phyloP scores from a whole-genome alignment of 2,113 vertebrate genomes.

The Corynorhinus townsendii region DNA sequence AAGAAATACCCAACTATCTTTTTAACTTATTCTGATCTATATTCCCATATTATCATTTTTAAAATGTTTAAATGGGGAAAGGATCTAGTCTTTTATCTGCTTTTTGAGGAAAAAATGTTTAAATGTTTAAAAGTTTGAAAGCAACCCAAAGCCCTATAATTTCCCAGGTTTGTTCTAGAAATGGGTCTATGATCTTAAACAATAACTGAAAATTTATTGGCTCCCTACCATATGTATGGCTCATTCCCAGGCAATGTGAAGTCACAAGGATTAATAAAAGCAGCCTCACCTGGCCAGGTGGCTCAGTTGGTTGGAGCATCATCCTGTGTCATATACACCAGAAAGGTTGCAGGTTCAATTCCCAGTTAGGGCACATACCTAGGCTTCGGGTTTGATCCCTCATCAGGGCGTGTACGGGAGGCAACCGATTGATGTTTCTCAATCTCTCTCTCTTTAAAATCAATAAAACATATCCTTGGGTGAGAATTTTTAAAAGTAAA shows the following conservation, averaged over 20 bases:
- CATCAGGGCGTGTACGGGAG: too few species aligned
- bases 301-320: too few species aligned
- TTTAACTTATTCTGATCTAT: neutral
- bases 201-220: neutral
- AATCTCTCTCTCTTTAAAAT: too few species aligned
- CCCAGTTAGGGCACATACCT: too few species aligned
- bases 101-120: slow-evolving; percentile 1
- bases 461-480: too few species aligned
- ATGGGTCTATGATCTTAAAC: neutral
- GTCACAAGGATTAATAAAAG: neutral
- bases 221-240: neutral
- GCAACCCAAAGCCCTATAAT: neutral
- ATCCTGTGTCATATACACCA: too few species aligned
- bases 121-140: neutral
- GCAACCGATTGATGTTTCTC: too few species aligned
- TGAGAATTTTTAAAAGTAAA: too few species aligned
- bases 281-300: neutral
- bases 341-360: too few species aligned
- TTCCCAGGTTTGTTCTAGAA: neutral
- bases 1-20: neutral
- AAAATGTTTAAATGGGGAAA: neutral
- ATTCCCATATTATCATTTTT: neutral
- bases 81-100: neutral
- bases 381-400: too few species aligned
- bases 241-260: slow-evolving; percentile 11